Conservation (phyloP, 1,140 invertebrate species). For the Harpegnathos saltator region DNA sequence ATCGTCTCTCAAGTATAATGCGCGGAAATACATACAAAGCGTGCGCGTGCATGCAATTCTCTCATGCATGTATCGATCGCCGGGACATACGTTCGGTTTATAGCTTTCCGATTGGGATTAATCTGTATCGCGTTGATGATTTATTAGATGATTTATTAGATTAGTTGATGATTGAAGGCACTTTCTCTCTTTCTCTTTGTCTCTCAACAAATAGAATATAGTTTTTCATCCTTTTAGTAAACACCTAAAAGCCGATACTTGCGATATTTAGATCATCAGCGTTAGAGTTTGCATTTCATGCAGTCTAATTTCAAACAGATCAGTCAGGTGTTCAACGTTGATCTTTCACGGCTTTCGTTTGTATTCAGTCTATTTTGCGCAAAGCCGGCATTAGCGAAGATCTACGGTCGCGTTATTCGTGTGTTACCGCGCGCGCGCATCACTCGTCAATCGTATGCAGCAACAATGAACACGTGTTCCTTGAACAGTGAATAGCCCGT, state of each 20-base stretch:
- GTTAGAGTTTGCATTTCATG: too few species aligned
- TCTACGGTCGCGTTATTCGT: not conserved
- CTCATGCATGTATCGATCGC: not conserved
- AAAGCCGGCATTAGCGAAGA: not conserved
- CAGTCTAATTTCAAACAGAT: too few species aligned
- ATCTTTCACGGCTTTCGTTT: not conserved
- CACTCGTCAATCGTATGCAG: not conserved
- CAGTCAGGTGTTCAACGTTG: too few species aligned
- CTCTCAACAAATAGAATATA: not conserved
- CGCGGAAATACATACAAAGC: not conserved
- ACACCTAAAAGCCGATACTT: too few species aligned
- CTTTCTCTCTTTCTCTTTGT: too few species aligned
- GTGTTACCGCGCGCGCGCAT: not conserved
- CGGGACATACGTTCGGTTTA: not conserved
- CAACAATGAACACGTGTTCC: conserved; percentile 19
- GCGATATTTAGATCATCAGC: too few species aligned
- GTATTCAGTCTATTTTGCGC: not conserved
- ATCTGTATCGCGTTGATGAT: not conserved
- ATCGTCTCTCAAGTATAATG: conserved; percentile 38
- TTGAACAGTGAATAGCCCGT: not conserved
- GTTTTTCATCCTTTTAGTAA: not conserved
- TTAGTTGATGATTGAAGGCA: not conserved
- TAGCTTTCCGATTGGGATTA: not conserved
- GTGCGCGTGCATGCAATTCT: not conserved
- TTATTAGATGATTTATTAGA: not conserved